Percentiles rank a stretch among this genome's conserved stretches.
These are phyloP conservation scores for Solea senegalensis DNA, from an alignment of 2,113 vertebrate genomes.

Conservation along the genomic window DNA sequence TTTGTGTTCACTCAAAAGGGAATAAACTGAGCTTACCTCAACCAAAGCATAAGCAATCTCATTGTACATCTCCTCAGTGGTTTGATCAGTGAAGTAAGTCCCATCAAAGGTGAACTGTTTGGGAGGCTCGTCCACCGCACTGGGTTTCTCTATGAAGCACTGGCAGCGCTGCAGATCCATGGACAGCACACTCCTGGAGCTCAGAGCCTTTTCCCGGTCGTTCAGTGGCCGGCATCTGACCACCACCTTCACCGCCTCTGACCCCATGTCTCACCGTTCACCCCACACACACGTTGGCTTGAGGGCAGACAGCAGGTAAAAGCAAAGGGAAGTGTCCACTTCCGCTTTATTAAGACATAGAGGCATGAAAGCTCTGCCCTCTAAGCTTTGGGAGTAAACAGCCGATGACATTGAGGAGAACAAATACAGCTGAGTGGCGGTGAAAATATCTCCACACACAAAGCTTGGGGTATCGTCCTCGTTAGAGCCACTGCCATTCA, in stretches of 20 bases:
- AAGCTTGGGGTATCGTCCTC: background rate
- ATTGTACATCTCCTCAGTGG: constrained; percentile 90
- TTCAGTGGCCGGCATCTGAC: constrained; percentile 87
- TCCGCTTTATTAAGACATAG: background rate
- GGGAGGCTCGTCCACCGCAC: constrained; percentile 76
- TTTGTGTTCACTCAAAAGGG: background rate
- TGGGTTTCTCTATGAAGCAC: constrained; percentile 86
- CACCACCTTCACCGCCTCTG: constrained; percentile 87
- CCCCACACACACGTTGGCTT: background rate
- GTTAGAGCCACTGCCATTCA: background rate
- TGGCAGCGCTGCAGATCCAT: constrained; percentile 80
- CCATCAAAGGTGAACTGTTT: constrained; percentile 92
- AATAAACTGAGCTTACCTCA: constrained; percentile 81
- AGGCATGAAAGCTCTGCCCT: background rate
- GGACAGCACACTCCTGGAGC: constrained; percentile 78
- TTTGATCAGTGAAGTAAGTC: constrained; percentile 82
- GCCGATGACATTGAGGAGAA: background rate
- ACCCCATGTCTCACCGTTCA: constrained; percentile 74
- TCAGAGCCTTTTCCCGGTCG: constrained; percentile 80
- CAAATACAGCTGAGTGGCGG: background rate
- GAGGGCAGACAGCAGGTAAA: background rate
- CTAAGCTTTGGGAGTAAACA: background rate
- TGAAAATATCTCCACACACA: background rate
- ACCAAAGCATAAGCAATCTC: constrained; percentile 87
- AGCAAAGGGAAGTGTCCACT: background rate